Evolutionary conservation across 2,888 invertebrate genomes (phyloP).

Genomic region (Mesochorus sp.): DNA sequence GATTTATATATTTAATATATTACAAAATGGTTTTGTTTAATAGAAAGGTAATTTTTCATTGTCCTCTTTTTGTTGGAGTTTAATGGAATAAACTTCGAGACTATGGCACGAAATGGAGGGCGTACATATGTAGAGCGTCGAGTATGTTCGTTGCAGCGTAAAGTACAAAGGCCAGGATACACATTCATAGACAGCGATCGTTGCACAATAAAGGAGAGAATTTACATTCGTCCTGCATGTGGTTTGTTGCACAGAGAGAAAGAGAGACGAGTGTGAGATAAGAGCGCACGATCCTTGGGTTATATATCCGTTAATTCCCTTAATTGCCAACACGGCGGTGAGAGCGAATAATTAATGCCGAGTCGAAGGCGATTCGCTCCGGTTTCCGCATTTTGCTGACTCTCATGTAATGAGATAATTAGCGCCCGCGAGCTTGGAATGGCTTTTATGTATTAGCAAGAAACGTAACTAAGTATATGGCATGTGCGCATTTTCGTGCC

Average conservation of each 20-base stretch:
- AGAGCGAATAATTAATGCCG: constrained; percentile 72
- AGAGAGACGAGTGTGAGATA: constrained; percentile 34
- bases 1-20: too few relatives aligned
- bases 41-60: too few relatives aligned
- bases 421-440: constrained; percentile 28
- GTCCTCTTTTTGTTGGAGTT: too few relatives aligned
- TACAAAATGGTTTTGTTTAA: too few relatives aligned
- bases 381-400: constrained; percentile 70
- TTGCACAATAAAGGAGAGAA: constrained; percentile 70
- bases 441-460: constrained; percentile 13
- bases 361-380: constrained; percentile 64
- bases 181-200: constrained; percentile 39
- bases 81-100: too few relatives aligned
- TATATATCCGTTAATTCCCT: constrained; percentile 72
- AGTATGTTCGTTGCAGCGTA: constrained; percentile 39
- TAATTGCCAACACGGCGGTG: constrained; percentile 69
- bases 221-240: constrained; percentile 40
- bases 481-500: too few relatives aligned
- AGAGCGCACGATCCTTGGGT: constrained; percentile 44
- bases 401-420: constrained; percentile 69
- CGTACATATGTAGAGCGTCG: constrained; percentile 36
- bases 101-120: background rate
- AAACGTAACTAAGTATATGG: background rate
- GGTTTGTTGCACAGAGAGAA: background rate
- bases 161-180: too few relatives aligned